Evolutionary conservation across 1,140 invertebrate species (phyloP).

Genomic region (Oncopeltus fasciatus): DNA sequence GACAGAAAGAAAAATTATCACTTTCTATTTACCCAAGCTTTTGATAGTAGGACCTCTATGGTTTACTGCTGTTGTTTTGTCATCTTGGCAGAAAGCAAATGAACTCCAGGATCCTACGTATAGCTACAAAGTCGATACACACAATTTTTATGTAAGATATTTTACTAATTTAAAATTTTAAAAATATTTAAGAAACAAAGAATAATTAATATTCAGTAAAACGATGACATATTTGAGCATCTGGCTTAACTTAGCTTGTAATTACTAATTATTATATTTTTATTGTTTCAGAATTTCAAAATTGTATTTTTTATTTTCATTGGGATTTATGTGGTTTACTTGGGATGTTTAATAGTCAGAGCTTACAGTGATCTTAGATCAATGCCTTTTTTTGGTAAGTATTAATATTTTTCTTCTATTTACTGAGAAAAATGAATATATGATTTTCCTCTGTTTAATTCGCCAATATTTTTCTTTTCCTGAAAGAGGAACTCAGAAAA

Average conservation of each 20-base stretch:
- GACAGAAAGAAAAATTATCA: slow-evolving; percentile 70
- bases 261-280: background rate
- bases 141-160: slow-evolving; percentile 67
- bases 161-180: background rate
- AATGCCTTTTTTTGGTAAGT: slow-evolving; percentile 92
- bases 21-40: slow-evolving; percentile 85
- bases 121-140: slow-evolving; percentile 75
- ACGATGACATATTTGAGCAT: no score
- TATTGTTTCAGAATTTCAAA: slow-evolving; percentile 57
- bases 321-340: slow-evolving; percentile 70
- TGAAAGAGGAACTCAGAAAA: no score
- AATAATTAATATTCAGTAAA: background rate
- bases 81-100: slow-evolving; percentile 80
- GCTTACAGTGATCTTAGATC: slow-evolving; percentile 87
- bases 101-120: slow-evolving; percentile 83
- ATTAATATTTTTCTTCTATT: no score
- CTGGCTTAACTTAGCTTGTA: no score
- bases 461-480: no score
- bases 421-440: no score
- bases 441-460: no score
- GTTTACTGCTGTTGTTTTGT: slow-evolving; percentile 68
- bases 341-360: slow-evolving; percentile 66
- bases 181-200: background rate
- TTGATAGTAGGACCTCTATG: slow-evolving; percentile 75
- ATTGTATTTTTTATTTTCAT: slow-evolving; percentile 77